Evolutionary conservation across 2,113 vertebrate species (phyloP).

Genomic region (Melanostigma gelatinosum): DNA sequence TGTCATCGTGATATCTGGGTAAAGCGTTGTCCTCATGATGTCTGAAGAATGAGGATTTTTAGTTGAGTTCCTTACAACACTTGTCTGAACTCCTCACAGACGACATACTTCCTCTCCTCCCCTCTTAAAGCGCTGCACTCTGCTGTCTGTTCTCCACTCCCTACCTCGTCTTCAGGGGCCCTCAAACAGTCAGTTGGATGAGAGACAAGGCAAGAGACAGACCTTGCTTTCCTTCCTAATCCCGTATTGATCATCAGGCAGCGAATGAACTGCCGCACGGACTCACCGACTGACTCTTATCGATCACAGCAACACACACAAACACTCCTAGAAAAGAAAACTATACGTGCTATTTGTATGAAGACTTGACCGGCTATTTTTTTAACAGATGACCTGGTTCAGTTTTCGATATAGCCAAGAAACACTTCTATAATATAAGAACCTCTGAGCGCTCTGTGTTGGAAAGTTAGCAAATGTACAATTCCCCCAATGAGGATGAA

Average conservation of each 20-base stretch:
- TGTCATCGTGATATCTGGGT: background rate
- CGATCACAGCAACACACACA: conserved; percentile 53
- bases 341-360: background rate
- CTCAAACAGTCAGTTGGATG: conserved; percentile 27
- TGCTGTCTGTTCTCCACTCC: background rate
- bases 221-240: conserved; percentile 55
- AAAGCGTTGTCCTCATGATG: background rate
- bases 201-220: conserved; percentile 15
- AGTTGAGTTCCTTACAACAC: background rate
- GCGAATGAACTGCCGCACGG: conserved; percentile 58
- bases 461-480: background rate
- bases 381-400: background rate
- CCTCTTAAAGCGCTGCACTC: conserved; percentile 1
- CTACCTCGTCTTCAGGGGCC: conserved; percentile 3
- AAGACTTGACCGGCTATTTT: background rate
- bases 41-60: background rate
- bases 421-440: background rate
- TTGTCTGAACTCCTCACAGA: background rate
- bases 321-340: conserved; percentile 16
- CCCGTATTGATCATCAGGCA: conserved; percentile 68
- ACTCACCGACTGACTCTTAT: conserved; percentile 56
- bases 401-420: background rate
- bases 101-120: background rate
- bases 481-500: background rate
- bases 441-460: conserved; percentile 5